Evolutionary conservation across 2,797 vertebrate genomes (phyloP), one percentile per base, ranked within the genome.

Genomic region (Hydrolagus colliei): DNA sequence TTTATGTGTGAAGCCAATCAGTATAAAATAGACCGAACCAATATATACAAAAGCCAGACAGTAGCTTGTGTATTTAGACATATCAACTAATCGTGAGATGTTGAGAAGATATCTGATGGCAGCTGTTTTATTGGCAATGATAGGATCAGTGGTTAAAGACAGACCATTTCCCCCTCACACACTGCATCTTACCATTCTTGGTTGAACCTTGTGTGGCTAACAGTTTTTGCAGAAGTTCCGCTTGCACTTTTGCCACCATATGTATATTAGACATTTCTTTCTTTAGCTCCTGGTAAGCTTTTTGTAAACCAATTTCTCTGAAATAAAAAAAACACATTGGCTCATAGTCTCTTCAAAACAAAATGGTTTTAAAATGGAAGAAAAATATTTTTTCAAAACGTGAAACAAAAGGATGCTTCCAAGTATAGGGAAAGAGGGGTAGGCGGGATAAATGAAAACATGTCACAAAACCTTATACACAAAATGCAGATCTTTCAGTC

Each of bases 1-100:
- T 52, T 92, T 91, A 92, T 90, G 93, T 93, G 93, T 94, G 93
- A 94, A 94, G 92, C 87, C 94, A 92, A 92, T 93, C 93, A 91
- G 90, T 89, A 91, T 89, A 86, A 93, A 90, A 90, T 72, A 72
- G 73, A 32, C 87, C 89, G 90, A 91, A 92, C 79, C 41, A 84
- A 68, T 71, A 35, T 27, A 52, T 8, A 84, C 35, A 18, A 71
- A 84, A 67, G 62, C 14, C 63, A 84, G 65, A n/a, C 65, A 41
- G 32, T 84, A 84, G 32, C 89, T 86, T 89, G 88, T 87, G 87
- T 16, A 90, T 88, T 87, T 77, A 86, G 89, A 86, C 86, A 89
- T 90, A 90, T 91, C 89, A 89, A 80, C 88, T 88, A 88, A 89
- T 88, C 89, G 89, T 88, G 87, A 92, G 90, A 91, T 90, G 91